phyloP scores from a whole-genome alignment of 1,140 invertebrate species.

The Medauroidea extradentata region DNA sequence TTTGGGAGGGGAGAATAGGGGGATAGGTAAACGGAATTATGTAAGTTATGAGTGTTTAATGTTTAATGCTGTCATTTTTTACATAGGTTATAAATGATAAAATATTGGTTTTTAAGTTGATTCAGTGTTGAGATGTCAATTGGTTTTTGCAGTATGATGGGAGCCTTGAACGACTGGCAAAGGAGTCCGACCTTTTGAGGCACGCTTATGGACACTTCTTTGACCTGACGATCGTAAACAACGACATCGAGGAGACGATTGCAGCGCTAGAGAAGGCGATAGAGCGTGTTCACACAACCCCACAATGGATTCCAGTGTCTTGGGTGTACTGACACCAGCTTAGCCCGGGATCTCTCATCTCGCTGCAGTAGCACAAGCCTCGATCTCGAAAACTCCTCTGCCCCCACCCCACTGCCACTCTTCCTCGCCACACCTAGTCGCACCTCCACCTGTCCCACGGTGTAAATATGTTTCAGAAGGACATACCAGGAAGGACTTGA shows the following conservation, averaged over 20 bases:
- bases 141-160: constrained; percentile 77
- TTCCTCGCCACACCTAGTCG: too few species aligned
- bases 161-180: constrained; percentile 89
- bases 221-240: constrained; percentile 97
- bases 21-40: neutral
- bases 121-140: too few species aligned
- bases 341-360: constrained; percentile 6
- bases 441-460: too few species aligned
- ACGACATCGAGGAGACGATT: constrained; percentile 99
- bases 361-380: constrained; percentile 4
- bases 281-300: constrained; percentile 80
- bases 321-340: constrained; percentile 84
- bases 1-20: too few species aligned
- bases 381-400: too few species aligned
- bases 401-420: too few species aligned
- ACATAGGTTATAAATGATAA: too few species aligned
- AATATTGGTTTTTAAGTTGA: too few species aligned
- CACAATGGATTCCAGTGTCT: constrained; percentile 92
- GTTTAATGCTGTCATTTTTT: neutral
- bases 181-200: constrained; percentile 92
- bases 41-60: neutral
- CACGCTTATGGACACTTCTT: constrained; percentile 97
- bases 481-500: too few species aligned
- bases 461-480: too few species aligned
- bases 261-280: constrained; percentile 84